Percentiles rank a stretch among this genome's conserved stretches.
Conservation (phyloP, 2,113 vertebrate genomes). For the Pseudopodoces humilis region DNA sequence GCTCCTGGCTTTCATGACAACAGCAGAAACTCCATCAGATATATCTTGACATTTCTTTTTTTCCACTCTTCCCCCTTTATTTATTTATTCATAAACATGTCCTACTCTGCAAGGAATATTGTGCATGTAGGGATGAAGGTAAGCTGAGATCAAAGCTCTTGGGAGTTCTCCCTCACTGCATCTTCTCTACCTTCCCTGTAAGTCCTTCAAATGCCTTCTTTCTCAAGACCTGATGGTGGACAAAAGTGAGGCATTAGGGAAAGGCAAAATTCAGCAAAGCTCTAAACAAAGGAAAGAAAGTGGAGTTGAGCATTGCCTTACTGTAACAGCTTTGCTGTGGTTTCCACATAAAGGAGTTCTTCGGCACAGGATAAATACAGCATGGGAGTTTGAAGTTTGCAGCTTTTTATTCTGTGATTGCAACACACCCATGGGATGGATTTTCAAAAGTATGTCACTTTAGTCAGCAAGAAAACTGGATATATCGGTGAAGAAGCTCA, state of each 20-base stretch:
- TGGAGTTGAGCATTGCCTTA: background rate
- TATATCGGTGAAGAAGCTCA: background rate
- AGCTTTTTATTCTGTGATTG: background rate
- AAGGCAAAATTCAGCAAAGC: background rate
- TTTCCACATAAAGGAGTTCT: background rate
- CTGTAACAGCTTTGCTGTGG: background rate
- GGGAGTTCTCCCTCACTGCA: background rate
- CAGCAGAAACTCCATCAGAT: slow-evolving; percentile 27
- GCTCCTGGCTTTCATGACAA: slow-evolving; percentile 18
- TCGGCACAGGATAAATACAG: background rate
- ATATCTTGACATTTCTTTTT: background rate
- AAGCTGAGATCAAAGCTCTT: slow-evolving; percentile 46
- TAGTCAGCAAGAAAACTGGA: background rate
- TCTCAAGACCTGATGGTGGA: background rate
- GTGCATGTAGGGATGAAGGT: slow-evolving; percentile 26
- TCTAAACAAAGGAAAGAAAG: background rate
- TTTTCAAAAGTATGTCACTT: background rate
- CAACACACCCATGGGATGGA: background rate
- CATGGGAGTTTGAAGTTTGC: background rate
- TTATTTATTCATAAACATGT: slow-evolving; percentile 58
- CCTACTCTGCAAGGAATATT: slow-evolving; percentile 49
- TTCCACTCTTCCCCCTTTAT: background rate
- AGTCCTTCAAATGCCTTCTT: background rate
- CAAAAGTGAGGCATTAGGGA: background rate
- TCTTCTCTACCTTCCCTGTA: background rate